Percentiles rank a stretch among this genome's conserved stretches.
phyloP scores from a whole-genome alignment of 2,113 vertebrate species.

The Nerophis lumbriciformis region DNA sequence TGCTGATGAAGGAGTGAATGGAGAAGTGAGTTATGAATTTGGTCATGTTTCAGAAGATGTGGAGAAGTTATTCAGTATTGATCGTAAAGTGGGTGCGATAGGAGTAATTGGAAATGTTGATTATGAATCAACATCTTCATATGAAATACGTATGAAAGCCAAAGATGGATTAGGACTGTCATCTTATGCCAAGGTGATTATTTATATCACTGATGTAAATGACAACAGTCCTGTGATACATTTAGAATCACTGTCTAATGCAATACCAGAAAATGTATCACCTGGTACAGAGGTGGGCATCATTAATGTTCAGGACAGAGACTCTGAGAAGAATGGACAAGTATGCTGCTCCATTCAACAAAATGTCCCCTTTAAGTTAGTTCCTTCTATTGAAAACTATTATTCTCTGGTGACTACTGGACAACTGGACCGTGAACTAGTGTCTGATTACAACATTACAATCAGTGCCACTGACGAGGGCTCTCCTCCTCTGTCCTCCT shows the following conservation, averaged over 20 bases:
- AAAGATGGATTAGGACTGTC: slow-evolving; percentile 63
- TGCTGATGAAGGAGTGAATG: slow-evolving; percentile 48
- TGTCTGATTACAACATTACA: slow-evolving; percentile 57
- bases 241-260: slow-evolving; percentile 60
- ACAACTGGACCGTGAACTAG: slow-evolving; percentile 52
- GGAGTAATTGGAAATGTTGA: slow-evolving; percentile 58
- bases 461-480: slow-evolving; percentile 63
- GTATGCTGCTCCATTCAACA: slow-evolving; percentile 60
- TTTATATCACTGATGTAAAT: slow-evolving; percentile 68
- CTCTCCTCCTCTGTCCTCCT: slow-evolving; percentile 44
- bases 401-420: slow-evolving; percentile 48
- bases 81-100: slow-evolving; percentile 66
- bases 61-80: slow-evolving; percentile 58
- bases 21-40: slow-evolving; percentile 72
- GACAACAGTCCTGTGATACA: slow-evolving; percentile 69
- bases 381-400: slow-evolving; percentile 62
- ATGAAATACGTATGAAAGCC: slow-evolving; percentile 73
- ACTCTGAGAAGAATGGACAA: slow-evolving; percentile 64
- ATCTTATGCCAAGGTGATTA: slow-evolving; percentile 60
- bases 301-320: slow-evolving; percentile 72
- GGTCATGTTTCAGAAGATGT: slow-evolving; percentile 58
- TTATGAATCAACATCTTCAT: slow-evolving; percentile 60
- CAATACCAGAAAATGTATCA: slow-evolving; percentile 58
- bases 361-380: slow-evolving; percentile 65
- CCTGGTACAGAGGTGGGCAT: slow-evolving; percentile 71